Conservation (phyloP, 2,888 invertebrate species). For the Lasioglossum calceatum region DNA sequence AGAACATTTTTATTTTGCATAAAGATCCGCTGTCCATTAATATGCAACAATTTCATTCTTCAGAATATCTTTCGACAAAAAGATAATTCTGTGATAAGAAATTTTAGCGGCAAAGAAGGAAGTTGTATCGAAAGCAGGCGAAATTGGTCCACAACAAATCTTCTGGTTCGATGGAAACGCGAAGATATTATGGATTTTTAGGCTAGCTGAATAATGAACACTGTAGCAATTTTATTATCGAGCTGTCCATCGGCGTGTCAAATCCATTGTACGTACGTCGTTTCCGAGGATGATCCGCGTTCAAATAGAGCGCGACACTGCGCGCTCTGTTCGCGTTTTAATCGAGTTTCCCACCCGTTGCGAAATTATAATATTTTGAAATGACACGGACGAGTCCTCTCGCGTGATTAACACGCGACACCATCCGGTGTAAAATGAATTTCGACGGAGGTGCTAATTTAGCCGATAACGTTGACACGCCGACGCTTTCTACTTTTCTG, state of each 20-base stretch:
- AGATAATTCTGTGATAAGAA: too few species aligned
- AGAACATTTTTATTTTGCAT: too few species aligned
- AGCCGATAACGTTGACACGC: slow-evolving; percentile 20
- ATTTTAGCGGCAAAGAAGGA: neutral
- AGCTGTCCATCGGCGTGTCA: slow-evolving; percentile 21
- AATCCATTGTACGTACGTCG: slow-evolving; percentile 33
- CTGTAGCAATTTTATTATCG: slow-evolving; percentile 35
- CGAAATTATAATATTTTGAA: slow-evolving; percentile 37
- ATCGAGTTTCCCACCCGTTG: slow-evolving; percentile 8
- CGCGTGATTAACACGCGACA: slow-evolving; percentile 30
- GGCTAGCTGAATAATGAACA: slow-evolving; percentile 34
- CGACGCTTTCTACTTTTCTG: neutral
- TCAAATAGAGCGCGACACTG: neutral
- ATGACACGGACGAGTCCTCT: neutral
- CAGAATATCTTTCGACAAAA: too few species aligned
- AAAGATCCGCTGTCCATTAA: too few species aligned
- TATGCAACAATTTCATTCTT: too few species aligned
- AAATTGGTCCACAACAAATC: neutral
- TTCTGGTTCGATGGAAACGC: neutral
- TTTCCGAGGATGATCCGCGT: slow-evolving; percentile 17
- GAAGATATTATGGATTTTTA: slow-evolving; percentile 11
- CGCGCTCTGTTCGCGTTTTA: slow-evolving; percentile 20
- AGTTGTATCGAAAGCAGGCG: neutral
- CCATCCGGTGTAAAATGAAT: slow-evolving; percentile 31
- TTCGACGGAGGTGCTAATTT: slow-evolving; percentile 30